Evolutionary conservation across 2,797 vertebrate species (phyloP).

Genomic region (Trematomus bernacchii): DNA sequence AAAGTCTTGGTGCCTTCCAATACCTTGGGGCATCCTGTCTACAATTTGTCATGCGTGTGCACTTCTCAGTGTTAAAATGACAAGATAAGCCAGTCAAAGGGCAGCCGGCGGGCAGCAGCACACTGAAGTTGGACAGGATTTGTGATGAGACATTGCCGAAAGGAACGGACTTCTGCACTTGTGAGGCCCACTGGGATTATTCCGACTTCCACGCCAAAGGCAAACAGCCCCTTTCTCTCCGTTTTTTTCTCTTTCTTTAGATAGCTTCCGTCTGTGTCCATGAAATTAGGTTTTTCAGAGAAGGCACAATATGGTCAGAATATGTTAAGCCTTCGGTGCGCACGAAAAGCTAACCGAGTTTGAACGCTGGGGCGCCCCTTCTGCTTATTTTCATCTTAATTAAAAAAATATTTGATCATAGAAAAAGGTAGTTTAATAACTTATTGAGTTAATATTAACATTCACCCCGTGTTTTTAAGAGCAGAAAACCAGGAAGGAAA

Average conservation of each 20-base stretch:
- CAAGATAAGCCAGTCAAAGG: conserved; percentile 90
- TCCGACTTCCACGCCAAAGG: conserved; percentile 82
- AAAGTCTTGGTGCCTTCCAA: conserved; percentile 86
- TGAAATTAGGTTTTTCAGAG: conserved; percentile 73
- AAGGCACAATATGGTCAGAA: conserved; percentile 83
- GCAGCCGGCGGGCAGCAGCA: conserved; percentile 87
- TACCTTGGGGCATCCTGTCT: conserved; percentile 91
- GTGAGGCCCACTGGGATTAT: conserved; percentile 86
- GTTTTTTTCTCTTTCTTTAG: conserved; percentile 53
- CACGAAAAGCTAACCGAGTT: conserved; percentile 66
- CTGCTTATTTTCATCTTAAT: background rate
- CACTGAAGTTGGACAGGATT: conserved; percentile 82
- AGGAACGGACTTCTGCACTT: conserved; percentile 86
- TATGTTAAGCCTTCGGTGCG: conserved; percentile 78
- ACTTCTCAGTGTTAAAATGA: conserved; percentile 93
- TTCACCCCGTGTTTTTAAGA: conserved; percentile 13
- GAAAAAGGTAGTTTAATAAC: conserved; percentile 41
- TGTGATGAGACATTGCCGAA: conserved; percentile 88
- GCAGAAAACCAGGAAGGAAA: background rate
- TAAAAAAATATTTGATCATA: conserved; percentile 12
- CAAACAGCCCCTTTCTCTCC: conserved; percentile 76
- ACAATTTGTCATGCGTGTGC: conserved; percentile 95
- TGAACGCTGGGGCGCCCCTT: conserved; percentile 46
- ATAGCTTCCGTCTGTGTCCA: conserved; percentile 79
- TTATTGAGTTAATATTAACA: conserved; percentile 39